A percentile compares a stretch with the other conserved stretches of the same genome.
Evolutionary conservation across 2,113 vertebrate species (phyloP).

Genomic region (Strigops habroptila): DNA sequence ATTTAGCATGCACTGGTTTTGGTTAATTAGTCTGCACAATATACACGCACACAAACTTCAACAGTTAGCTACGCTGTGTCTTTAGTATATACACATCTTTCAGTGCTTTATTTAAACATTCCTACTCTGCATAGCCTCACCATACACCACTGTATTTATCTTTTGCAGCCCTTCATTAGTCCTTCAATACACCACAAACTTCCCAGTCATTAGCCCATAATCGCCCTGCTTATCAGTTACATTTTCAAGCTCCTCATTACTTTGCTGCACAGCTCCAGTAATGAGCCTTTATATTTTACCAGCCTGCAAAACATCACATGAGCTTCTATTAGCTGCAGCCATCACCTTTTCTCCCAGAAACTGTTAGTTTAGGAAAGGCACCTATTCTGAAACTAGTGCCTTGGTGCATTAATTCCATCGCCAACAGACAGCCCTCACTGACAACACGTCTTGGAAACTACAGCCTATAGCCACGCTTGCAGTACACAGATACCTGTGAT

Average conservation of each 20-base stretch:
- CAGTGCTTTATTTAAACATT: background rate
- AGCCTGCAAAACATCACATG: background rate
- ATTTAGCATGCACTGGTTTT: background rate
- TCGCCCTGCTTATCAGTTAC: background rate
- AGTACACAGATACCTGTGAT: constrained; percentile 4
- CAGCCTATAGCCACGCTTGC: background rate
- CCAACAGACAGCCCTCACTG: background rate
- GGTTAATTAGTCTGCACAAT: background rate
- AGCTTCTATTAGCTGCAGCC: background rate
- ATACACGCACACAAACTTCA: background rate
- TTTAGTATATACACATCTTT: background rate
- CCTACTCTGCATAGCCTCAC: background rate
- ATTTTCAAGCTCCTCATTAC: constrained; percentile 9
- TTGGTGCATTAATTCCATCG: background rate
- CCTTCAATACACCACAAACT: constrained; percentile 11
- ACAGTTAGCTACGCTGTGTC: background rate
- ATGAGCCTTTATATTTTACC: background rate
- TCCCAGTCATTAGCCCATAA: constrained; percentile 17
- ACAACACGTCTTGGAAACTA: background rate
- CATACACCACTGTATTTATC: background rate
- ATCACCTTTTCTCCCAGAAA: background rate
- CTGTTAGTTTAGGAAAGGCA: background rate
- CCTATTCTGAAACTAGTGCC: background rate
- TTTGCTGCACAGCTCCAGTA: background rate
- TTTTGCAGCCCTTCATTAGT: constrained; percentile 28